Evolutionary conservation across 2,797 vertebrate species (phyloP).

Genomic region (Spinus olivaceus): DNA sequence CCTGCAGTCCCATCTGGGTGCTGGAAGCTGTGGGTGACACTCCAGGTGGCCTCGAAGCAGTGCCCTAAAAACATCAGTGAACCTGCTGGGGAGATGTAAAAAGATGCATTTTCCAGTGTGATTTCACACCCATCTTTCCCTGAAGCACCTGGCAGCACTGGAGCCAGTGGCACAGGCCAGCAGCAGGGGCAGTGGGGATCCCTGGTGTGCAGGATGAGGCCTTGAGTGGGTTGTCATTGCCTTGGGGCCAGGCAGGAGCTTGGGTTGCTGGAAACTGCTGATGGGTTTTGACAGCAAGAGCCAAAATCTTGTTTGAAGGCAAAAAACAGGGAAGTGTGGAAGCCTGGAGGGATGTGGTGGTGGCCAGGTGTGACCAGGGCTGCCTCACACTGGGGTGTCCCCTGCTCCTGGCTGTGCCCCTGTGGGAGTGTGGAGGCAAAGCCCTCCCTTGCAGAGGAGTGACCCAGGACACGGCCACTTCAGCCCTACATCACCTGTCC

Average conservation of each 20-base stretch:
- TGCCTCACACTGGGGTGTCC: accelerated
- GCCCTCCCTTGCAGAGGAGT: neutral
- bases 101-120: neutral
- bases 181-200: neutral
- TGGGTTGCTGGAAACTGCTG: neutral
- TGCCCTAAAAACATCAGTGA: slow-evolving; percentile 14
- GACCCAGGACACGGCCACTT: neutral
- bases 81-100: neutral
- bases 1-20: accelerated
- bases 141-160: neutral
- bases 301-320: neutral
- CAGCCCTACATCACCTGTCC: neutral
- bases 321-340: neutral
- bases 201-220: neutral
- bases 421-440: accelerated
- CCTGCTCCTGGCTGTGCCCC: neutral
- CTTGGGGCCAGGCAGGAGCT: accelerated
- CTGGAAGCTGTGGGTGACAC: neutral
- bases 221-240: neutral
- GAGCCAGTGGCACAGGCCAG: accelerated
- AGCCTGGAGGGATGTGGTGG: neutral
- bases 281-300: neutral
- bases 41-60: neutral
- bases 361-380: neutral
- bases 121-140: neutral